phyloP scores from a whole-genome alignment of 2,888 invertebrate genomes.

The Himalopsyche kuldschensis region DNA sequence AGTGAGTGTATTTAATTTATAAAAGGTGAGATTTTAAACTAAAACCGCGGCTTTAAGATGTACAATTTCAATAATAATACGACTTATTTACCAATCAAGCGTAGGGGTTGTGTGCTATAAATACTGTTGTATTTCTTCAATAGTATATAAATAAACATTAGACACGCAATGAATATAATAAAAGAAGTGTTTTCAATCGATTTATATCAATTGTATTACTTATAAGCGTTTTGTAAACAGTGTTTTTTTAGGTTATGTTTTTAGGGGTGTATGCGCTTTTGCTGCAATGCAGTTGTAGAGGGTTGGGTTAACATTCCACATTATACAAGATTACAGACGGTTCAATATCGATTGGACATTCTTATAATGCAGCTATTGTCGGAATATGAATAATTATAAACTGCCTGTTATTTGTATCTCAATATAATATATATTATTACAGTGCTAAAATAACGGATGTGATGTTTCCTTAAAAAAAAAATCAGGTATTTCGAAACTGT shows the following conservation, averaged over 20 bases:
- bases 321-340: background rate
- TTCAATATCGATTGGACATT: background rate
- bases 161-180: background rate
- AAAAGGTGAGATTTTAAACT: background rate
- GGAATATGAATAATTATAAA: background rate
- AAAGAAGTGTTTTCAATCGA: background rate
- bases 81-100: background rate
- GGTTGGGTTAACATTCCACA: background rate
- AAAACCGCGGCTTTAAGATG: background rate
- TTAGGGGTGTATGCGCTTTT: slow-evolving; percentile 1
- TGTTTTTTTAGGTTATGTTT: background rate
- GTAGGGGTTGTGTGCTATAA: background rate
- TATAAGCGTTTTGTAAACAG: background rate
- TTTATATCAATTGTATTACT: background rate
- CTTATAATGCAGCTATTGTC: background rate
- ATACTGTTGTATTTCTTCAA: background rate
- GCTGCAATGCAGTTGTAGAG: slow-evolving; percentile 7
- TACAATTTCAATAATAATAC: background rate
- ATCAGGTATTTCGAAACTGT: too few relatives aligned
- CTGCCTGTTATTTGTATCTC: background rate
- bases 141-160: background rate
- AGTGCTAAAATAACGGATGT: too few relatives aligned
- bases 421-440: background rate
- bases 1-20: background rate
- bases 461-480: too few relatives aligned